Base-by-base conservation (phyloP, 1,140 invertebrate genomes). In the Orussus abietinus region DNA sequence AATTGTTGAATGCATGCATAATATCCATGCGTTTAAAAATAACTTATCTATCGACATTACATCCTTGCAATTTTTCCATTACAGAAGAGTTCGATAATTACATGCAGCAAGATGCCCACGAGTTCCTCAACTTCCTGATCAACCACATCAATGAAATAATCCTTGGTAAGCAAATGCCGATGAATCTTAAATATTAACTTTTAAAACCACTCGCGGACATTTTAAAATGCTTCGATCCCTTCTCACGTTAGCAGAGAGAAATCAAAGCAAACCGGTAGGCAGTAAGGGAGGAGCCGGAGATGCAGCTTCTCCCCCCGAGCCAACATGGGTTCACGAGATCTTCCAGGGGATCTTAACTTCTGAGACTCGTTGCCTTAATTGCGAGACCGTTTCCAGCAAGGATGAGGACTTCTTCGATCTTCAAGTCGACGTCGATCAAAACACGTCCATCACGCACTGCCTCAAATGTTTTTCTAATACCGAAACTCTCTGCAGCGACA, bases 81-180 rank as follows among this genome's bases (percentile, higher is more conserved):
- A 51, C 78, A 94, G 95, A 97, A 75, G 85, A 96, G 62, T 99
- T 99, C 80, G 96, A 99, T 74, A 99, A 99, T 73, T 98, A 97
- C 65, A 94, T 98, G 88, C 96, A 99, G 72, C 96, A 99, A 78
- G 96, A 99, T 86, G 96, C 96, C 31, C 96, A 99, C 70, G 96
- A 99, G 74, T 99, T 99, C 78, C 79, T 99, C 32, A 99, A 99
- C 72, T 99, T 98, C 74, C 79, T 99, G 32, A 91, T 99, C 34
- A 99, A 99, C 75, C 89, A 90, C 66, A 92, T 93, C 61, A 92
- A 91, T 76, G 90, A 92, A 78, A 91, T 91, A 50, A 89, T 98
- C 55, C 72, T 92, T 68, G 87, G 88, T 87, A 77, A 83, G 76
- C 73, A 41, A 3, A 46, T 36, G 12, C 42, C 1, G 4, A 22